Conservation (phyloP, 1,140 invertebrate genomes). For the Lordiphosa mommai region DNA sequence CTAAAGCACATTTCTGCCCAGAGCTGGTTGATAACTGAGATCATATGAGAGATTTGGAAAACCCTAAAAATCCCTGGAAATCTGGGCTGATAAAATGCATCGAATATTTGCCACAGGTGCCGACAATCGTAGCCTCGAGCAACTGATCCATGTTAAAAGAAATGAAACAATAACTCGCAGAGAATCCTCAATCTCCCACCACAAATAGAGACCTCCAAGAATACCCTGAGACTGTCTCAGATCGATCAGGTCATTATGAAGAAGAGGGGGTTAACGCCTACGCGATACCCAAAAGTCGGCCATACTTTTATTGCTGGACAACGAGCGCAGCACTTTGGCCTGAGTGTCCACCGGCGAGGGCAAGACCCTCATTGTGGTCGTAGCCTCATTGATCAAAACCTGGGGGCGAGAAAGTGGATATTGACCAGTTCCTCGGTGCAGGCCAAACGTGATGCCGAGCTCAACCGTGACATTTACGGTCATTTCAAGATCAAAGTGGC, state of each 20-base stretch:
- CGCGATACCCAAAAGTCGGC: conserved; percentile 10
- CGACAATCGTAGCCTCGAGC: not conserved
- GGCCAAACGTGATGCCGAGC: conserved; percentile 8
- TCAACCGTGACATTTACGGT: not conserved
- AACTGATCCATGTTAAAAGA: not conserved
- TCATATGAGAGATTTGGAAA: not conserved
- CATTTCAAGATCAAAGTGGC: not conserved
- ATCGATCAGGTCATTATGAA: not conserved
- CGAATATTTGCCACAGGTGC: not conserved
- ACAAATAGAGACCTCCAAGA: not conserved
- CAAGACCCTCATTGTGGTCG: conserved; percentile 10
- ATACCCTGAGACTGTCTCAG: not conserved
- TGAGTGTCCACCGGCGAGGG: conserved; percentile 12
- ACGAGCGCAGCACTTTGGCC: not conserved
- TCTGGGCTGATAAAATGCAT: not conserved
- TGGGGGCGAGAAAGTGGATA: not conserved
- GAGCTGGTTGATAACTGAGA: not conserved
- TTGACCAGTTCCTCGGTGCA: conserved; percentile 10
- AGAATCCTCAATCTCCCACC: not conserved
- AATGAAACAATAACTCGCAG: not conserved
- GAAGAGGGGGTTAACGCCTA: not conserved
- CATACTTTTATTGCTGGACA: not conserved
- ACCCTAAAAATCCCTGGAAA: not conserved
- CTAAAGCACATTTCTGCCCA: not conserved
- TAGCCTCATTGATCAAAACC: not conserved